These are phyloP conservation scores for Philaenus spumarius DNA, from an alignment of 1,140 invertebrate species.

Conservation along the genomic window DNA sequence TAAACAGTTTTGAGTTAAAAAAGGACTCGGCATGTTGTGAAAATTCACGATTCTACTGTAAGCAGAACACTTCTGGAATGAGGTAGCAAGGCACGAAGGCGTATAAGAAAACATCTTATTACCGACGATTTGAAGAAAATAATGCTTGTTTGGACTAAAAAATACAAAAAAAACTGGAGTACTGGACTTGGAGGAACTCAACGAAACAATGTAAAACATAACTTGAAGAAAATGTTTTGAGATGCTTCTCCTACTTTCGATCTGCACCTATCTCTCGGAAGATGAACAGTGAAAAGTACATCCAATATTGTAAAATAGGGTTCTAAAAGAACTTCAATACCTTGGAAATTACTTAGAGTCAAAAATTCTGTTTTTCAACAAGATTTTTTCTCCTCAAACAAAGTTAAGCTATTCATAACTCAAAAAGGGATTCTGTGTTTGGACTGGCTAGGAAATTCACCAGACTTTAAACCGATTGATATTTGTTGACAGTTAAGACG, in stretches of 20 bases:
- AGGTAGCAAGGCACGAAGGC: background rate
- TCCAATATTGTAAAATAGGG: background rate
- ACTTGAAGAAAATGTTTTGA: background rate
- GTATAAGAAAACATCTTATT: background rate
- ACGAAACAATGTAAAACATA: background rate
- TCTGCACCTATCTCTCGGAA: background rate
- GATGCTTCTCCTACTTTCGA: background rate
- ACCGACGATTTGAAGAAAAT: background rate
- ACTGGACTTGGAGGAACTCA: background rate
- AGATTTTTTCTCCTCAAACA: too few species aligned
- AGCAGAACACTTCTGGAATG: background rate
- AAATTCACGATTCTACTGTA: background rate
- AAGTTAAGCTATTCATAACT: too few species aligned
- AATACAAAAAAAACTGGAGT: background rate
- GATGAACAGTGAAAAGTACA: conserved; percentile 6
- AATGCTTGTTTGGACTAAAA: background rate
- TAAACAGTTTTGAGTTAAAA: too few species aligned
- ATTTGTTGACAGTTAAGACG: too few species aligned
- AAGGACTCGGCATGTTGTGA: background rate
- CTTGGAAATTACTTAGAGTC: too few species aligned
- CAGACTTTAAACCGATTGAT: too few species aligned
- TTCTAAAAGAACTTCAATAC: background rate
- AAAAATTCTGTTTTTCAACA: too few species aligned
- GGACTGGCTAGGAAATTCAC: too few species aligned
- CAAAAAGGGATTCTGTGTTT: too few species aligned